Evolutionary conservation across 2,888 invertebrate genomes (phyloP), one percentile per base, ranked within the genome.

Genomic region (Microctonus brassicae): DNA sequence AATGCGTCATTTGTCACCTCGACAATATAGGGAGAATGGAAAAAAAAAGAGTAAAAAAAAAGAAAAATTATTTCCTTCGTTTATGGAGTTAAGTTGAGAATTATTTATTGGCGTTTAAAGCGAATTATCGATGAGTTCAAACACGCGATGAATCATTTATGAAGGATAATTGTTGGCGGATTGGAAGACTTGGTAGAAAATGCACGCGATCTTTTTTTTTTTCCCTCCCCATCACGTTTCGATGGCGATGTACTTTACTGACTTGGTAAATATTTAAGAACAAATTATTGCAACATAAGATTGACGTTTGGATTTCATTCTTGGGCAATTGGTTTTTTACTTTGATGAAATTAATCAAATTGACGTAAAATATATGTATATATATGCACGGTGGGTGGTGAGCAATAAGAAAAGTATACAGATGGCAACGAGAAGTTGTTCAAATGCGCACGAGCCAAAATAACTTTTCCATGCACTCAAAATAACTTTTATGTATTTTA

Each of bases 141-240:
- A 1, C 29, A 57, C 36, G 61, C 55, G 61, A 42, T 75, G 67
- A 74, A 77, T 77, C 36, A 73, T 74, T 77, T 34, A 77, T 33
- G 11, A 68, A 73, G 74, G 75, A 68, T 69, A 70, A 64, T 61
- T 11, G 36, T 6, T 36, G 13, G 20, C 20, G 13, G 20, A 47
- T 29, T 62, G 5, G 13, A 22, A 9, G 60, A 29, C 9, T 22
- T 33, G 26, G 22, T 9, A 26, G 42, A 22, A 47, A 24, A 22
- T 4, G 42, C 73, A 73, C 72, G 75, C 73, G 70, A 73, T 20
- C n/a, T n/a, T n/a, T n/a, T n/a, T n/a, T n/a, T n/a, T 29, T 61
- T 66, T 67, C 66, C 42, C 36, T 22, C 26, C 47, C 22, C 26
- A 62, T 58, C 69, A 57, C 64, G 71, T 53, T 60, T 42, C 52